These are phyloP conservation scores for Spermophilus dauricus DNA, from an alignment of 2,113 vertebrate genomes.

Conservation along the genomic window DNA sequence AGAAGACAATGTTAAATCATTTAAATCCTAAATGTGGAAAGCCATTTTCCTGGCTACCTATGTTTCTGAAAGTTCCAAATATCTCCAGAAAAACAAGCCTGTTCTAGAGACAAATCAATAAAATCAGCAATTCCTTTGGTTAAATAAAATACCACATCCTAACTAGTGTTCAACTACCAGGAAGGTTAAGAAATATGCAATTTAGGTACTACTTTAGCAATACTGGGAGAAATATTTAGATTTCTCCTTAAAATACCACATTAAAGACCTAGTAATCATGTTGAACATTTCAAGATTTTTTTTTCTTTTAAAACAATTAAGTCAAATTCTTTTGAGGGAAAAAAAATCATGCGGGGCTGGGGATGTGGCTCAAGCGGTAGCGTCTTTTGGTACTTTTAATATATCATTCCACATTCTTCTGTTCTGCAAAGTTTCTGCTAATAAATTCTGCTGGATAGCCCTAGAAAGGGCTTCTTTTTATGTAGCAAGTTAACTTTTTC, in stretches of 20 bases:
- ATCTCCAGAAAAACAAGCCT: not conserved
- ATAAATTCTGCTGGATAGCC: not conserved
- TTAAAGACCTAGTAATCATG: not conserved
- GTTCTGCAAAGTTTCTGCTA: not conserved
- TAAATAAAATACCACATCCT: not conserved
- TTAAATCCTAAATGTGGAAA: not conserved
- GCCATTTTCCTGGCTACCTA: not conserved
- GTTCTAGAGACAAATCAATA: not conserved
- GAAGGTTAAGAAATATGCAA: not conserved
- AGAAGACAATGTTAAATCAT: not conserved
- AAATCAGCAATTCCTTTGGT: not conserved
- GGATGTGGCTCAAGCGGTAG: too few species aligned
- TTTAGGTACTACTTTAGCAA: not conserved
- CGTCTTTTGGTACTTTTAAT: not conserved
- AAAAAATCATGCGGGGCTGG: not conserved
- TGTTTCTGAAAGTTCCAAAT: not conserved
- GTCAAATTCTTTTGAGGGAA: not conserved
- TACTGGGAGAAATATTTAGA: not conserved
- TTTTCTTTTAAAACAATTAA: conserved; percentile 7
- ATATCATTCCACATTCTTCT: not conserved
- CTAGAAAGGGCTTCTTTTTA: not conserved
- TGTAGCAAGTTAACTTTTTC: not conserved
- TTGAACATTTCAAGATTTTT: not conserved
- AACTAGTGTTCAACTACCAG: not conserved
- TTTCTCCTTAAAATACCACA: not conserved